Conservation (phyloP, 2,888 invertebrate genomes). For the Spilarctia lutea region DNA sequence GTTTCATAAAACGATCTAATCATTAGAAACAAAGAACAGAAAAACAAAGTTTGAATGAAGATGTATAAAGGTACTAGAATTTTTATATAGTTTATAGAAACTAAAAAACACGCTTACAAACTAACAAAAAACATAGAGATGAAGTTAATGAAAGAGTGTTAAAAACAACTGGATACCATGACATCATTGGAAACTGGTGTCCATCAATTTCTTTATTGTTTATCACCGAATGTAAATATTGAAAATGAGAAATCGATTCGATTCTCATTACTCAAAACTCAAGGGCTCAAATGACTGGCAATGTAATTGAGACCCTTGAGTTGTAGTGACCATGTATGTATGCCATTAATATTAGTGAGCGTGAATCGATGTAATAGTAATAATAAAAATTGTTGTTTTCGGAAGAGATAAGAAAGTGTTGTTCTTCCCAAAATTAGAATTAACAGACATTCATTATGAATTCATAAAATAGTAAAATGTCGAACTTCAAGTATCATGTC, state of each 20-base stretch:
- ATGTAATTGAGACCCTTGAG: not conserved
- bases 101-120: not conserved
- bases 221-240: not conserved
- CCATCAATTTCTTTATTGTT: not conserved
- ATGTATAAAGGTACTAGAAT: not conserved
- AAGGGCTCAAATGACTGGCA: not conserved
- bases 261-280: no score
- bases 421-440: no score
- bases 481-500: not conserved
- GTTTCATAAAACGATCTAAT: not conserved
- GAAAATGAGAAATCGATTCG: no score
- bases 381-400: not conserved
- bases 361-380: not conserved
- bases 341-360: not conserved
- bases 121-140: no score
- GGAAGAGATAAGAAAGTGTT: no score
- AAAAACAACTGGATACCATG: not conserved
- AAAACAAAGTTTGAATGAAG: not conserved
- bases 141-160: not conserved
- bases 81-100: no score
- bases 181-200: not conserved
- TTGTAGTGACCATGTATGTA: not conserved
- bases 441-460: not conserved
- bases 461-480: not conserved
- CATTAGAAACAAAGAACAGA: not conserved